These are phyloP conservation scores for Eumaeus atala DNA, from an alignment of 1,140 invertebrate genomes.

Conservation along the genomic window DNA sequence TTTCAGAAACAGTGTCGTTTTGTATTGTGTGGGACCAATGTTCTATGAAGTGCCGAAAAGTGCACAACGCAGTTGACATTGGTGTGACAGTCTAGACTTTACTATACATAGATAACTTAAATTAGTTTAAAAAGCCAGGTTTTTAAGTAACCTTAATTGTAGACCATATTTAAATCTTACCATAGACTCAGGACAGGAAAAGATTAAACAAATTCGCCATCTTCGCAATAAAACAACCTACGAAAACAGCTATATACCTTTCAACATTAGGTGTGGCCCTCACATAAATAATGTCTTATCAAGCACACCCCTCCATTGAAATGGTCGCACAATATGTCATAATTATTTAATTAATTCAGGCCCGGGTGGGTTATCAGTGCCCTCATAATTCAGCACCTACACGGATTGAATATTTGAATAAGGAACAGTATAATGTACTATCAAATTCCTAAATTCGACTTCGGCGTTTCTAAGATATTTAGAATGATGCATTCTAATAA, in stretches of 20 bases:
- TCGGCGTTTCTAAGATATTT: neutral
- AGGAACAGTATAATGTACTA: constrained; percentile 10
- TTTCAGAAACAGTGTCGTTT: too few relatives aligned
- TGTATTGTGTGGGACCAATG: too few relatives aligned
- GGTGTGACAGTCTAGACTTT: too few relatives aligned
- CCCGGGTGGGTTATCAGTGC: constrained; percentile 49
- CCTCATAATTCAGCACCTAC: constrained; percentile 55
- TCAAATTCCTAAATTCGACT: constrained; percentile 11
- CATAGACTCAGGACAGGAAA: too few relatives aligned
- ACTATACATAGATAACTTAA: too few relatives aligned
- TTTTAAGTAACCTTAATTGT: too few relatives aligned
- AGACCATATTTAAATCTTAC: too few relatives aligned
- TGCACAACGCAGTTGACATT: too few relatives aligned
- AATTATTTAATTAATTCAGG: constrained; percentile 68
- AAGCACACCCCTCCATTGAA: constrained; percentile 57
- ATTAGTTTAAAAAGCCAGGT: too few relatives aligned
- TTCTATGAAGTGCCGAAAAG: too few relatives aligned
- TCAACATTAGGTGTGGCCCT: constrained; percentile 15
- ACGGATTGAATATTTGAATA: constrained; percentile 42
- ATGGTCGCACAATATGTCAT: constrained; percentile 67
- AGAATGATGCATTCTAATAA: neutral
- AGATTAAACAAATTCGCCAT: too few relatives aligned
- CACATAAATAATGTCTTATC: constrained; percentile 53
- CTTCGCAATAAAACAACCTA: neutral
- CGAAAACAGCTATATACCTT: constrained; percentile 1